Base-by-base conservation (phyloP, 2,797 vertebrate genomes). In the Philypnodon macrostomus region DNA sequence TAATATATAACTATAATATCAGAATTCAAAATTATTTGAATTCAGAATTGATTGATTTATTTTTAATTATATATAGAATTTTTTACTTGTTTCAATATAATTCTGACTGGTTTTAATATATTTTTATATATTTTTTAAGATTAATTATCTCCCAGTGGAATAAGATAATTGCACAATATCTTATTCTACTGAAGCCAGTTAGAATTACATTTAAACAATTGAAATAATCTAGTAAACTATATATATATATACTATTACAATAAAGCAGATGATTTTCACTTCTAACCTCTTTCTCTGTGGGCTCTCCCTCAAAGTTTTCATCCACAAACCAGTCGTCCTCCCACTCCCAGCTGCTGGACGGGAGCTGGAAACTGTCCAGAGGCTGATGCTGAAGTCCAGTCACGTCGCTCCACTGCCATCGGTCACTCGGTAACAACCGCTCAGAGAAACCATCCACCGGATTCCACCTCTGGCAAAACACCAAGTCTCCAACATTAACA, bases 361-460 rank as follows among this genome's bases (percentile, higher is more conserved):
- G 91, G 41, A 97, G 89, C 4, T 32, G 78, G 79, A 95, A 95
- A 65, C 84, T 71, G 46, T 91, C 88, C 33, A 94, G 85, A 1
- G 88, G 90, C 71, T 93, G 94, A 52, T 93, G 91, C 54, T 93
- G 90, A 38, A 97, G 88, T 34, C 97, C 97, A 0, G 92, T 93
- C 76, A 94, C 85, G 48, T 98, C 93, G 7, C 97, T 99, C 95
- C 95, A 99, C 41, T 92, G 91, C 96, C 97, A 98, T 79, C 97
- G 96, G 82, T 99, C 97, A 13, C 95, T 99, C 1, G 94, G 96
- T 65, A 99, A 80, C 53, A 98, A 79, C 30, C 90, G 92, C 31
- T 95, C 94, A 0, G 95, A 96, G 85, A 97, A 99, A 55, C 96
- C 93, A 4, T 93, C 92, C 38, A 98, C 90, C 0, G 96, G 97